Conservation (phyloP, 2,888 invertebrate genomes). For the Acleris cristana region DNA sequence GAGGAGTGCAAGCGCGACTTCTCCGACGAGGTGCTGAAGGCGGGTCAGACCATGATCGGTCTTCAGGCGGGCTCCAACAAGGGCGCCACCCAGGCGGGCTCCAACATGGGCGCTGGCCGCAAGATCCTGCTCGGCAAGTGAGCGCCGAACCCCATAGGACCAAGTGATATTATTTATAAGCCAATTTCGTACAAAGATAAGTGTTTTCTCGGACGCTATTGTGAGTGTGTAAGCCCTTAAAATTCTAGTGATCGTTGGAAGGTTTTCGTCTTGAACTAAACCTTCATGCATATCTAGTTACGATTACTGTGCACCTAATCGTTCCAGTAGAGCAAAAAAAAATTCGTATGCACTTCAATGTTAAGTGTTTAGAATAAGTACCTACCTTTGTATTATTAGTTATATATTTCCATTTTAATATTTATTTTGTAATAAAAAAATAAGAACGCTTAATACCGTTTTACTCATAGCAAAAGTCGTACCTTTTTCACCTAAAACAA, state of each 20-base stretch:
- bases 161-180: conserved; percentile 81
- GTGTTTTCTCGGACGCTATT: conserved; percentile 68
- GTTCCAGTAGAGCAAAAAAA: conserved; percentile 38
- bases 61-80: conserved; percentile 98
- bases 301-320: conserved; percentile 18
- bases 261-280: conserved; percentile 44
- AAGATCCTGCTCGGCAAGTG: conserved; percentile 96
- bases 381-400: conserved; percentile 50
- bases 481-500: not conserved
- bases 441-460: conserved; percentile 44
- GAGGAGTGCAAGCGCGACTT: conserved; percentile 98
- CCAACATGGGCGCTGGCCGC: conserved; percentile 94
- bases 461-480: not conserved
- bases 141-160: conserved; percentile 55
- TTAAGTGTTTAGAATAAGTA: conserved; percentile 73
- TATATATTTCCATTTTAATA: conserved; percentile 79
- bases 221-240: conserved; percentile 64
- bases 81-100: conserved; percentile 96
- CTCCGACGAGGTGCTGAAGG: conserved; percentile 94
- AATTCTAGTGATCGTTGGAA: conserved; percentile 63
- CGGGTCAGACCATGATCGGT: conserved; percentile 95
- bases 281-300: conserved; percentile 6
- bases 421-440: conserved; percentile 74
- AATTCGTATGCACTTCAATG: conserved; percentile 46
- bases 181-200: conserved; percentile 74